phyloP scores from a whole-genome alignment of 2,888 invertebrate genomes.

The Xiphydria camelus region DNA sequence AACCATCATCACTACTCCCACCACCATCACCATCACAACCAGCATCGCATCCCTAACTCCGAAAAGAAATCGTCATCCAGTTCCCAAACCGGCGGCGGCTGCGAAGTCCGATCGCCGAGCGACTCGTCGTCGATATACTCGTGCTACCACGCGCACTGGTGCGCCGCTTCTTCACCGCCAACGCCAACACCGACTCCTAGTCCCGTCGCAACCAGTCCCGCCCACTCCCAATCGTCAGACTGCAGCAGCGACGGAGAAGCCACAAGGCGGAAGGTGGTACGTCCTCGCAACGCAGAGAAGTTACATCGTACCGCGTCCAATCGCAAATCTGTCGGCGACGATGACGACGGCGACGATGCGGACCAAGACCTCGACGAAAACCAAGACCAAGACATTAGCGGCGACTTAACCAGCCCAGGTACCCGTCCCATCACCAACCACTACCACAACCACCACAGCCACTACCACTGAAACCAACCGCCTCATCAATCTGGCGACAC shows the following conservation, averaged over 20 bases:
- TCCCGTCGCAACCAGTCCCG: slow-evolving; percentile 47
- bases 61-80: slow-evolving; percentile 49
- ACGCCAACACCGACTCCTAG: slow-evolving; percentile 43
- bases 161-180: slow-evolving; percentile 46
- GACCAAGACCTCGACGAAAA: slow-evolving; percentile 41
- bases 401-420: slow-evolving; percentile 56
- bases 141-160: slow-evolving; percentile 55
- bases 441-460: slow-evolving; percentile 6
- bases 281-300: slow-evolving; percentile 7
- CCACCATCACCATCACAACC: slow-evolving; percentile 57
- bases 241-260: slow-evolving; percentile 49
- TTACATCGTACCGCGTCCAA: slow-evolving; percentile 25
- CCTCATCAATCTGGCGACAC: slow-evolving; percentile 18
- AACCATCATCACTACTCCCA: slow-evolving; percentile 61
- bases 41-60: slow-evolving; percentile 39
- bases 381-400: slow-evolving; percentile 49
- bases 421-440: slow-evolving; percentile 47
- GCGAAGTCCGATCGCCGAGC: slow-evolving; percentile 41
- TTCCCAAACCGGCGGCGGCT: slow-evolving; percentile 40
- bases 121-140: slow-evolving; percentile 51
- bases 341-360: slow-evolving; percentile 31
- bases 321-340: slow-evolving; percentile 35
- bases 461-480: slow-evolving; percentile 13
- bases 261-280: slow-evolving; percentile 27
- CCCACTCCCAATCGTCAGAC: slow-evolving; percentile 46